phyloP scores from a whole-genome alignment of 53 echinoderm and acorn worm species.

The Arbacia lixula region DNA sequence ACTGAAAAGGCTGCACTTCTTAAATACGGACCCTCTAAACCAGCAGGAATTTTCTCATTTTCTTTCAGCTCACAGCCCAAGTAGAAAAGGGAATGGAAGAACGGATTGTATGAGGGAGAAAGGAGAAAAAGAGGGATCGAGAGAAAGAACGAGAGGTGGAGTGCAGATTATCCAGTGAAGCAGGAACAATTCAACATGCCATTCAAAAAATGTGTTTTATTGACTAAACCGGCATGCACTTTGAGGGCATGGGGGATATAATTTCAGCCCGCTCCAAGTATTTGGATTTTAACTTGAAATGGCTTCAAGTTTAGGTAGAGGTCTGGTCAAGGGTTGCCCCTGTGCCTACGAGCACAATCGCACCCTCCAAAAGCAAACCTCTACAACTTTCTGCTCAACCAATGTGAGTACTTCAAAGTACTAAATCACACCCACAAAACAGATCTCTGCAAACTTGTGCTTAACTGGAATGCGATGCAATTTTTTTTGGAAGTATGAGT shows the following conservation, averaged over 20 bases:
- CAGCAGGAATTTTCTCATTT: slow-evolving; percentile 35
- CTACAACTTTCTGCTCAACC: too few relatives aligned
- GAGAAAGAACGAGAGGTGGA: slow-evolving; percentile 22
- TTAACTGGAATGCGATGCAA: too few relatives aligned
- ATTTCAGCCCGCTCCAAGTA: slow-evolving; percentile 28
- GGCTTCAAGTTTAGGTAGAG: slow-evolving; percentile 30
- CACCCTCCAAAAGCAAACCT: too few relatives aligned
- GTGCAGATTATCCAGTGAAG: slow-evolving; percentile 39
- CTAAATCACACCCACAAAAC: too few relatives aligned
- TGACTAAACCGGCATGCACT: slow-evolving; percentile 31
- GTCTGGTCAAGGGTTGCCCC: too few relatives aligned
- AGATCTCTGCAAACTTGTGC: too few relatives aligned
- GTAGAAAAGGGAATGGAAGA: neutral
- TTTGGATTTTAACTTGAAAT: slow-evolving; percentile 32
- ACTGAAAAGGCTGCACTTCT: slow-evolving; percentile 2
- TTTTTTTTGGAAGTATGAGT: too few relatives aligned
- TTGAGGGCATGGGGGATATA: slow-evolving; percentile 49
- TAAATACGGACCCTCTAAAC: slow-evolving; percentile 29
- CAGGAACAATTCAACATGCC: slow-evolving; percentile 37
- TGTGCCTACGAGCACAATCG: too few relatives aligned
- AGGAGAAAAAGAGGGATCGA: neutral
- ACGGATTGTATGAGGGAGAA: neutral
- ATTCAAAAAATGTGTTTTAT: slow-evolving; percentile 52
- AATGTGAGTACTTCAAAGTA: too few relatives aligned
- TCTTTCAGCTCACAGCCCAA: neutral